phyloP scores from a whole-genome alignment of 2,888 invertebrate species.

The Nymphalis polychloros region DNA sequence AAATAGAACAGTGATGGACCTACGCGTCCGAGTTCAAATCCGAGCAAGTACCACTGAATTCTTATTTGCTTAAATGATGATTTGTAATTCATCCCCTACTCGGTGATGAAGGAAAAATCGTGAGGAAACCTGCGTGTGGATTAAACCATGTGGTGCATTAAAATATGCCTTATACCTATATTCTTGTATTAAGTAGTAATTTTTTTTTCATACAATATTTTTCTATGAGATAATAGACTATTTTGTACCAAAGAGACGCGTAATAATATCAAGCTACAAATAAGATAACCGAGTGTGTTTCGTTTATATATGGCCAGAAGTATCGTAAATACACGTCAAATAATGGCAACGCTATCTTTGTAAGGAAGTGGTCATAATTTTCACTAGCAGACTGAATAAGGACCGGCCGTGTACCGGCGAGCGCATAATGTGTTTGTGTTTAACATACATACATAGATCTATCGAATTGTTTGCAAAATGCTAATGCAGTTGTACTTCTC shows the following conservation, averaged over 20 bases:
- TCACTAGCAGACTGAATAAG: constrained; percentile 33
- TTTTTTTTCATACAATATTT: neutral
- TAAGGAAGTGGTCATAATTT: constrained; percentile 35
- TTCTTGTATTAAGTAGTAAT: neutral
- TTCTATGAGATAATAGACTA: neutral
- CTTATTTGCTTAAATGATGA: too few species aligned
- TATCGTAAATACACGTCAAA: constrained; percentile 33
- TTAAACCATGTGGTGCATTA: too few species aligned
- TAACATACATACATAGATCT: constrained; percentile 27
- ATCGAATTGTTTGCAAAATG: constrained; percentile 36
- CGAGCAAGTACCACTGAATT: too few species aligned
- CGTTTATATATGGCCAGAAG: constrained; percentile 21
- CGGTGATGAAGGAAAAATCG: too few species aligned
- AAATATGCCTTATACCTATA: too few species aligned
- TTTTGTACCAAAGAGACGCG: neutral
- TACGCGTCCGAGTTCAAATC: too few species aligned
- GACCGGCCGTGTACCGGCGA: constrained; percentile 24
- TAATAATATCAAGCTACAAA: constrained; percentile 10
- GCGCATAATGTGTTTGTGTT: constrained; percentile 33
- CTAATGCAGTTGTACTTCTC: constrained; percentile 7
- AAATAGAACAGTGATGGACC: too few species aligned
- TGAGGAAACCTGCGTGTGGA: too few species aligned
- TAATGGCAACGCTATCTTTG: constrained; percentile 34
- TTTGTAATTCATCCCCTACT: too few species aligned
- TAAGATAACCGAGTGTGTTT: constrained; percentile 19